phyloP scores from a whole-genome alignment of 2,113 vertebrate genomes.

The Notarius lentiginosus region DNA sequence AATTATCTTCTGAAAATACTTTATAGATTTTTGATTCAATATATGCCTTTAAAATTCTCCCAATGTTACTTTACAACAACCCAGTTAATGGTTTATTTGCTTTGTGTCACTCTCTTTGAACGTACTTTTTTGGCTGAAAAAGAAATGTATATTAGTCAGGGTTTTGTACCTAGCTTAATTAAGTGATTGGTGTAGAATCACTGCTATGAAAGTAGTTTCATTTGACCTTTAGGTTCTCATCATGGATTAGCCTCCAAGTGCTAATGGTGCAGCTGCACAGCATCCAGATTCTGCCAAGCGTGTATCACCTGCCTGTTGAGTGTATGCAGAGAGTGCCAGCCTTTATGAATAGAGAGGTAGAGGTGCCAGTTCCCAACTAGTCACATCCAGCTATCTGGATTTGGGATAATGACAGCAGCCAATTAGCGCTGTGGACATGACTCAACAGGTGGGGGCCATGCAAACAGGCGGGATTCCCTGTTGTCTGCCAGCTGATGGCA shows the following conservation, averaged over 20 bases:
- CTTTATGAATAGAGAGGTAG: conserved; percentile 47
- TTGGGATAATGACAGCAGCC: conserved; percentile 46
- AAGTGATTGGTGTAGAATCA: conserved; percentile 35
- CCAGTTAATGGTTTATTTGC: conserved; percentile 34
- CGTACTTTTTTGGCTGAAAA: conserved; percentile 8
- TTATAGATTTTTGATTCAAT: not conserved
- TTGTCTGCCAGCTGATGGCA: conserved; percentile 58
- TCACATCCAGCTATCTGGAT: conserved; percentile 45
- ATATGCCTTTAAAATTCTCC: not conserved
- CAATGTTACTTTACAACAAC: not conserved
- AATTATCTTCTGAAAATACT: conserved; percentile 26
- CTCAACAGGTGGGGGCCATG: conserved; percentile 38
- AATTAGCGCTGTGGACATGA: conserved; percentile 42
- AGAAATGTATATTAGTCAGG: conserved; percentile 43
- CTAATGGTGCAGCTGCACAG: conserved; percentile 34
- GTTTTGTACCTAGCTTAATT: conserved; percentile 51
- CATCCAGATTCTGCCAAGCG: not conserved
- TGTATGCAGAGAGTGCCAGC: conserved; percentile 17
- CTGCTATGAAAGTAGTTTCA: conserved; percentile 26
- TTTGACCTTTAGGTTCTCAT: conserved; percentile 42
- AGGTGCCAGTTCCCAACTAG: conserved; percentile 38
- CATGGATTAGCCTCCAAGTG: conserved; percentile 36
- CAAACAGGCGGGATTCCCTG: conserved; percentile 57
- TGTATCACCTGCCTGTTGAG: conserved; percentile 29
- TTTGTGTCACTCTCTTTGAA: not conserved